Conservation (phyloP, 2,888 invertebrate genomes). For the Barypeithes pellucidus region DNA sequence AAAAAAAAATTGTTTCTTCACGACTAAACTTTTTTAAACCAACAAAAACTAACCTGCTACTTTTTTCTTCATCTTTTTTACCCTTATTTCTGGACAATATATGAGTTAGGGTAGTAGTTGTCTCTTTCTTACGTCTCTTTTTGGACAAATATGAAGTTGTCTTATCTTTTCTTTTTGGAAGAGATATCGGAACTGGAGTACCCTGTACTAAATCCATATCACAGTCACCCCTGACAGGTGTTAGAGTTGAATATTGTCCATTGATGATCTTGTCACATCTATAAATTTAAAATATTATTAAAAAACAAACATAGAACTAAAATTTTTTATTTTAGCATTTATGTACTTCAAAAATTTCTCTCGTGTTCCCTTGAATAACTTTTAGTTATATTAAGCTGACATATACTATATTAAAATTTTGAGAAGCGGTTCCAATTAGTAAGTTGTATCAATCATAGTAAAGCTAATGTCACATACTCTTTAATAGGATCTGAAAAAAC, state of each 20-base stretch:
- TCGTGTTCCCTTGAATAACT: no score
- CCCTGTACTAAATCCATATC: constrained; percentile 34
- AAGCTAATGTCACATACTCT: not conserved
- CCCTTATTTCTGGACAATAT: constrained; percentile 49
- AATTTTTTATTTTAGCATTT: no score
- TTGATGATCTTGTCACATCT: not conserved
- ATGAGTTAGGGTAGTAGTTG: constrained; percentile 57
- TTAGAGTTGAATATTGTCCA: constrained; percentile 1
- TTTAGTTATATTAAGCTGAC: no score
- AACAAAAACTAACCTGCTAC: not conserved
- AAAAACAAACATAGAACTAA: no score
- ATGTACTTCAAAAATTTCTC: no score
- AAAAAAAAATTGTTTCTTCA: not conserved
- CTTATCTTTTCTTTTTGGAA: constrained; percentile 20
- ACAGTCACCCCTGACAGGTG: constrained; percentile 26
- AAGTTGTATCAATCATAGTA: no score
- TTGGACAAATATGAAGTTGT: constrained; percentile 29
- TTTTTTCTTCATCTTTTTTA: not conserved
- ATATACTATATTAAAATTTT: no score
- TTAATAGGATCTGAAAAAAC: not conserved
- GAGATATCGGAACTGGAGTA: constrained; percentile 28
- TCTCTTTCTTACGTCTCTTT: constrained; percentile 41
- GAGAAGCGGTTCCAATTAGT: no score
- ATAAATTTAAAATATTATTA: not conserved
- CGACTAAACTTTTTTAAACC: no score